Evolutionary conservation across 2,797 vertebrate genomes (phyloP).

Genomic region (Florisuga fusca): DNA sequence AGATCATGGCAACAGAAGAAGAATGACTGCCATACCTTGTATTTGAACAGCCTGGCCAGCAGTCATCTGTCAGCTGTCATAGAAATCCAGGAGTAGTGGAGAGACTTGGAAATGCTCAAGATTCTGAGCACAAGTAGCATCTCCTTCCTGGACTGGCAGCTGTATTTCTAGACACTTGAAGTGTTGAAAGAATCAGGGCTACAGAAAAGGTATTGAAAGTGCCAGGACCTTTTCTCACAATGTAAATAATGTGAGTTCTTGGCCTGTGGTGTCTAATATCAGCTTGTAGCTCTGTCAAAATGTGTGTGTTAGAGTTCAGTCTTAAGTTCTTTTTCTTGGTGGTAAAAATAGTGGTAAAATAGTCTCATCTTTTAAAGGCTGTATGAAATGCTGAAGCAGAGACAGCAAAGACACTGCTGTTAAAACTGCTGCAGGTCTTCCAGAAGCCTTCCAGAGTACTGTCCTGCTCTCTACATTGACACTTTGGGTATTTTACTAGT

Average conservation of each 20-base stretch:
- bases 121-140: too few relatives aligned
- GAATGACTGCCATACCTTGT: not conserved
- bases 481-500: not conserved
- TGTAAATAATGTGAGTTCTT: not conserved
- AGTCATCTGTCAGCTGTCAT: not conserved
- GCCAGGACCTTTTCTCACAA: not conserved
- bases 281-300: not conserved
- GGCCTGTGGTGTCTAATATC: not conserved
- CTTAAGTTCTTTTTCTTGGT: not conserved
- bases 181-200: not conserved
- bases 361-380: not conserved
- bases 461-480: not conserved
- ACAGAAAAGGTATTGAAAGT: not conserved
- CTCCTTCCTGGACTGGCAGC: not conserved
- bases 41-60: not conserved
- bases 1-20: not conserved
- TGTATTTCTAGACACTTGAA: not conserved
- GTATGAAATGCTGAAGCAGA: not conserved
- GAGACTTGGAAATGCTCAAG: not conserved
- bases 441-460: not conserved
- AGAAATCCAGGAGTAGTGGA: not conserved
- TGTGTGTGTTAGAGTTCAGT: not conserved
- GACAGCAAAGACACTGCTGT: not conserved
- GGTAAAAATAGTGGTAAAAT: not conserved
- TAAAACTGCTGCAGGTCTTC: not conserved